Percentiles rank a stretch among this genome's conserved stretches.
Evolutionary conservation across 2,797 vertebrate species (phyloP).

Genomic region (Oreochromis grahami): DNA sequence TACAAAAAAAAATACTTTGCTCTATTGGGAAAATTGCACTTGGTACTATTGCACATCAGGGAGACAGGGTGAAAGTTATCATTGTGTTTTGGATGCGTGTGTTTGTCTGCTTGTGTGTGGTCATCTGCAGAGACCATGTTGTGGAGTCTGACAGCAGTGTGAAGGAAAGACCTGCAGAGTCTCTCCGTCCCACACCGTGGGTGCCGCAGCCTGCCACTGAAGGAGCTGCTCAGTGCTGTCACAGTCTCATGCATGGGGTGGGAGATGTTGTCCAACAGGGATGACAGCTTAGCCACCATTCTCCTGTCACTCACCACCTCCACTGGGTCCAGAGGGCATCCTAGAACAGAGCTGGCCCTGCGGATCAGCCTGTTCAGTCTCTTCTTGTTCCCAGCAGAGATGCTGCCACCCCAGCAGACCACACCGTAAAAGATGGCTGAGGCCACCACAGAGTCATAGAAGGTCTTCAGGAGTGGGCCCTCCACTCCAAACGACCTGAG

Average conservation of each 20-base stretch:
- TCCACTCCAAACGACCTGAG: fast-evolving
- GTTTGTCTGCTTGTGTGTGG: fast-evolving
- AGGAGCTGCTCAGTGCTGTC: not conserved
- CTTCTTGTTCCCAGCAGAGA: not conserved
- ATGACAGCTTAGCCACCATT: not conserved
- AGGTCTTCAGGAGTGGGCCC: not conserved
- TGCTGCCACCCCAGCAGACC: not conserved
- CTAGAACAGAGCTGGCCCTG: fast-evolving
- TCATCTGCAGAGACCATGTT: not conserved
- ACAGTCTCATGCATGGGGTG: not conserved
- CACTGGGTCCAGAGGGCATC: not conserved
- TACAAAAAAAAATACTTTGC: not conserved
- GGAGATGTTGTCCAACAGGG: not conserved
- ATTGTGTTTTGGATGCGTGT: not conserved
- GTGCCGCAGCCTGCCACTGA: not conserved
- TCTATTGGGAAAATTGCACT: not conserved
- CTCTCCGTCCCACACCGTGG: no score
- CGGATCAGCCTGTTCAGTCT: not conserved
- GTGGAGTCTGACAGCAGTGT: not conserved
- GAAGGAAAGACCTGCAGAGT: not conserved
- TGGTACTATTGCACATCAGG: not conserved
- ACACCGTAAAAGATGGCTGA: fast-evolving
- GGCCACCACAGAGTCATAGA: not conserved
- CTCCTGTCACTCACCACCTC: not conserved
- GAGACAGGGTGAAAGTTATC: not conserved